These are phyloP conservation scores for Tragopan temminckii DNA, from an alignment of 2,797 vertebrate species.

Conservation along the genomic window DNA sequence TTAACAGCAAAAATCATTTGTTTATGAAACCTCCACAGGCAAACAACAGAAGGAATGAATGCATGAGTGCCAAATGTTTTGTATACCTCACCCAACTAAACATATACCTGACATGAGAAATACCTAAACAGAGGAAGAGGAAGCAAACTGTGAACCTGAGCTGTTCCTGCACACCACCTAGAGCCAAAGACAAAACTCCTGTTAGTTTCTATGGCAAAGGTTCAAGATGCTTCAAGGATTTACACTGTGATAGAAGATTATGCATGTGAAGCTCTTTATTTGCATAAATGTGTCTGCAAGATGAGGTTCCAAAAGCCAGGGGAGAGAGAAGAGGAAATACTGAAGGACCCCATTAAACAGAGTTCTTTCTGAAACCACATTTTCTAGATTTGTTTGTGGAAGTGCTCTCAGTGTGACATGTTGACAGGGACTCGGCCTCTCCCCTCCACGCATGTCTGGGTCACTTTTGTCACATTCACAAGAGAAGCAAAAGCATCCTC, in stretches of 20 bases:
- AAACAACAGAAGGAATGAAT: background rate
- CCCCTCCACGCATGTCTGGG: background rate
- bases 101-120: background rate
- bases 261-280: background rate
- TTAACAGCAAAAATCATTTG: background rate
- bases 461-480: conserved; percentile 15
- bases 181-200: background rate
- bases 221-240: background rate
- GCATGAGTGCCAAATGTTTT: background rate
- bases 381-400: background rate
- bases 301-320: background rate
- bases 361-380: background rate
- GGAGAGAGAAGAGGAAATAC: background rate
- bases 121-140: background rate
- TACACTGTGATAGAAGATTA: background rate
- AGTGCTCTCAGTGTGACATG: background rate
- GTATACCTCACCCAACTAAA: background rate
- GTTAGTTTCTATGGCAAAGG: background rate
- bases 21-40: background rate
- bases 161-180: background rate
- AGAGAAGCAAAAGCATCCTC: conserved; percentile 1
- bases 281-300: background rate
- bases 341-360: background rate
- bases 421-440: background rate
- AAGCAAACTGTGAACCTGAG: background rate